Conservation (phyloP, 2,113 vertebrate genomes). For the Centrocercus urophasianus region DNA sequence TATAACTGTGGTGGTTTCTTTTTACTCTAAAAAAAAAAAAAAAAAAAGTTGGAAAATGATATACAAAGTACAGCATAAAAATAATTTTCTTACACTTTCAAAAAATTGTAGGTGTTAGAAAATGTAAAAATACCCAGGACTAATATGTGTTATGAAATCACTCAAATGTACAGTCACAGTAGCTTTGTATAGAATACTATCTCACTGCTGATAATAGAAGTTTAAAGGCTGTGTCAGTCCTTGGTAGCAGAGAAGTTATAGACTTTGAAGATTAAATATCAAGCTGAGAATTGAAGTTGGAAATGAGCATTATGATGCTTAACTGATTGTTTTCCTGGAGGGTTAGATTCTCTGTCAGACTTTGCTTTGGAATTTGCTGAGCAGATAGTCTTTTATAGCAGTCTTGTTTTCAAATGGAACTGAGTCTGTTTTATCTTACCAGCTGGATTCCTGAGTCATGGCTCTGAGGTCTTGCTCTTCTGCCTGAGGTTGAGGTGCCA, state of each 20-base stretch:
- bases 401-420: background rate
- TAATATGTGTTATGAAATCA: background rate
- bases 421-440: background rate
- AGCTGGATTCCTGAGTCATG: background rate
- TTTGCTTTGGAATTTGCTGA: background rate
- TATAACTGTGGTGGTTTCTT: rapidly evolving
- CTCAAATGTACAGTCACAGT: background rate
- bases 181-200: background rate
- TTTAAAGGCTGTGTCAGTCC: background rate
- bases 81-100: background rate
- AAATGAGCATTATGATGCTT: background rate
- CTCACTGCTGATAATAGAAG: background rate
- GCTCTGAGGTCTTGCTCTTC: background rate
- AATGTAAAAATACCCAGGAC: background rate
- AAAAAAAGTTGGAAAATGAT: background rate
- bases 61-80: background rate
- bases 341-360: background rate
- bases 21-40: background rate
- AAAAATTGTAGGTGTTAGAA: background rate
- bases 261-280: background rate
- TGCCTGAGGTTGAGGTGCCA: background rate
- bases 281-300: background rate
- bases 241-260: background rate
- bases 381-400: background rate
- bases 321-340: background rate